These are phyloP conservation scores for Alviniconcha marisindica DNA, from an alignment of 1,140 invertebrate species.

Conservation along the genomic window DNA sequence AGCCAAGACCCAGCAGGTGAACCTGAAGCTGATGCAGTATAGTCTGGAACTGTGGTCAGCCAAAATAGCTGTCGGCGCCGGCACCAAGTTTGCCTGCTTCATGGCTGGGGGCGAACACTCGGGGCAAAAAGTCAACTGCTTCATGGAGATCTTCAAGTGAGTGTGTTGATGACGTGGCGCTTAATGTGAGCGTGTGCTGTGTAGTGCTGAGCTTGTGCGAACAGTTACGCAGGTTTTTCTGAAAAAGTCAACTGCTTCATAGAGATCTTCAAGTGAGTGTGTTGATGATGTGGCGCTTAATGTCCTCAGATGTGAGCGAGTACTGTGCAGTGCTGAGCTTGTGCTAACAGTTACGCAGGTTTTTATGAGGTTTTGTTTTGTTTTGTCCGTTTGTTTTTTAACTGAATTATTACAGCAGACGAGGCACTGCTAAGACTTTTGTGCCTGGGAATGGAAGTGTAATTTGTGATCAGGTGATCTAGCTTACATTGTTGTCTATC, in stretches of 20 bases:
- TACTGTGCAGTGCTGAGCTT: no score
- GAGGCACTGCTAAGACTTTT: no score
- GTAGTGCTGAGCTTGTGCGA: no score
- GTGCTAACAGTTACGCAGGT: no score
- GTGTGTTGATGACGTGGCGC: background rate
- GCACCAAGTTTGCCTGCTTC: constrained; percentile 63
- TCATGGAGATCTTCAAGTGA: constrained; percentile 72
- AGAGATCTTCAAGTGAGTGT: constrained; percentile 72
- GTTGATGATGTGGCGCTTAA: background rate
- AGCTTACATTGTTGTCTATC: no score
- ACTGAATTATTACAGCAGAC: no score
- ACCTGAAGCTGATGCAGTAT: constrained; percentile 63
- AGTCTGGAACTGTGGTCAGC: constrained; percentile 71
- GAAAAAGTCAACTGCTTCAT: constrained; percentile 69
- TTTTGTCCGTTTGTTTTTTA: no score
- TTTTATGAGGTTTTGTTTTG: no score
- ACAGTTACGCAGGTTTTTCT: no score
- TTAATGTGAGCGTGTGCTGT: background rate
- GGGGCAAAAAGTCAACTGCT: constrained; percentile 68
- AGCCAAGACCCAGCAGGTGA: constrained; percentile 56
- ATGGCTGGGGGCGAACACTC: constrained; percentile 61
- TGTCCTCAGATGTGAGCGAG: no score
- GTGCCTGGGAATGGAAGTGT: no score
- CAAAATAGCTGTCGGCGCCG: constrained; percentile 63
- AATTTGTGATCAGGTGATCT: no score